Evolutionary conservation across 2,113 vertebrate species (phyloP).

Genomic region (Chauna torquata): DNA sequence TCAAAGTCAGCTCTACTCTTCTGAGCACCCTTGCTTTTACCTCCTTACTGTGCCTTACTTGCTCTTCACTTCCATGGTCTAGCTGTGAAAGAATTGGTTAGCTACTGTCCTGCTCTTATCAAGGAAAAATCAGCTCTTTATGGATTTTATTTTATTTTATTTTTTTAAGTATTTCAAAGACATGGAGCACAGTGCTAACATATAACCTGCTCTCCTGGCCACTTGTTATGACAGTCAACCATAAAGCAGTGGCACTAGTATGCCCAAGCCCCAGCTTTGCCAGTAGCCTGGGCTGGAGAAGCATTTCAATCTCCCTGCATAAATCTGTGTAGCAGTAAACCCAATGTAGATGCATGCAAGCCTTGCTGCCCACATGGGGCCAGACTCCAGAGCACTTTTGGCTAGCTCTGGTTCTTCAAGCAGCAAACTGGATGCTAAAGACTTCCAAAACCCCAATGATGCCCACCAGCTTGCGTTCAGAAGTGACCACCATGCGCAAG

Average conservation of each 20-base stretch:
- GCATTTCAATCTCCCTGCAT: background rate
- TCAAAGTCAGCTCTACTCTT: background rate
- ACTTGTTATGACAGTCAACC: background rate
- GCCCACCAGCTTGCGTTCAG: background rate
- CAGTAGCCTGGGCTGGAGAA: background rate
- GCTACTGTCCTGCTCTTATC: background rate
- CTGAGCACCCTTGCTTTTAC: background rate
- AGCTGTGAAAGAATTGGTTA: background rate
- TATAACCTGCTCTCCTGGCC: background rate
- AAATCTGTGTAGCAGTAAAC: background rate
- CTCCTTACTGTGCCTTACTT: background rate
- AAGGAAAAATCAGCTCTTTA: background rate
- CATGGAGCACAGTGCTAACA: background rate
- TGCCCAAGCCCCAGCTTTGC: background rate
- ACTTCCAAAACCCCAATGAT: background rate
- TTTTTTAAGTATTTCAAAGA: background rate
- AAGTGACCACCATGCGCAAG: background rate
- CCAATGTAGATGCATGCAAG: background rate
- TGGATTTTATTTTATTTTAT: background rate
- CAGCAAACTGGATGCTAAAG: background rate
- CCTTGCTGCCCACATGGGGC: fast-evolving
- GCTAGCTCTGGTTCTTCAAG: background rate
- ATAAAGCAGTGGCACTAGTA: background rate
- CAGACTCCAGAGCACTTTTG: background rate
- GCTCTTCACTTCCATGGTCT: background rate